A percentile compares a stretch with the other conserved stretches of the same genome.
Conservation (phyloP, 92 coral and sea anemone species). For the Pocillopora grandis region DNA sequence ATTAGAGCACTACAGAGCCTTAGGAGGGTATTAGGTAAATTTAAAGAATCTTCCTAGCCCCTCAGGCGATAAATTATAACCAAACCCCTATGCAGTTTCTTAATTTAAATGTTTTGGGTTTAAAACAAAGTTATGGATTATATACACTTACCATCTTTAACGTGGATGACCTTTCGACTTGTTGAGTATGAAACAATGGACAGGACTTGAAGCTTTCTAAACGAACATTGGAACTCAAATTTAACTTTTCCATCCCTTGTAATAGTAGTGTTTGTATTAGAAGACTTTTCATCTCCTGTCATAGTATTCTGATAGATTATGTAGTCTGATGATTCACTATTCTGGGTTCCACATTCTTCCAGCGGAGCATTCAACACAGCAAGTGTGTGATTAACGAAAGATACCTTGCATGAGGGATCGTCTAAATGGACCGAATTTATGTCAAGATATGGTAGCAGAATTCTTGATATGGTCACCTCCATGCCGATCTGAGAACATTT, state of each 20-base stretch:
- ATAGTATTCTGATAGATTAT: conserved; percentile 59
- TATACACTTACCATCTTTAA: conserved; percentile 62
- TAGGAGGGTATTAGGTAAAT: no score
- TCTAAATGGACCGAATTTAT: conserved; percentile 54
- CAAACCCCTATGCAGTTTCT: no score
- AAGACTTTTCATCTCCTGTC: conserved; percentile 51
- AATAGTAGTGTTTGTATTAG: conserved; percentile 23
- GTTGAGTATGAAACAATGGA: conserved; percentile 79
- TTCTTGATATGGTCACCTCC: conserved; percentile 33
- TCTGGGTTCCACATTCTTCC: conserved; percentile 75
- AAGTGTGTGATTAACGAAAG: conserved; percentile 54
- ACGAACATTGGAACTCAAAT: conserved; percentile 36
- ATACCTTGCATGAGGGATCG: conserved; percentile 56
- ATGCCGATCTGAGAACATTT: conserved; percentile 55
- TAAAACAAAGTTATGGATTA: background rate
- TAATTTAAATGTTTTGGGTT: no score
- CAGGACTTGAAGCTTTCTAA: conserved; percentile 30
- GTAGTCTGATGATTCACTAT: conserved; percentile 36
- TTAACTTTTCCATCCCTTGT: conserved; percentile 52
- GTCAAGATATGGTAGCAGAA: conserved; percentile 11
- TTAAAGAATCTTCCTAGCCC: no score
- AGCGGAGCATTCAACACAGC: conserved; percentile 70
- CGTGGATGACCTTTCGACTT: conserved; percentile 47
- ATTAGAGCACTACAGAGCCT: no score
- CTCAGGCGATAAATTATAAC: no score